Conservation (phyloP, 2,113 vertebrate genomes). For the Gyps fulvus region DNA sequence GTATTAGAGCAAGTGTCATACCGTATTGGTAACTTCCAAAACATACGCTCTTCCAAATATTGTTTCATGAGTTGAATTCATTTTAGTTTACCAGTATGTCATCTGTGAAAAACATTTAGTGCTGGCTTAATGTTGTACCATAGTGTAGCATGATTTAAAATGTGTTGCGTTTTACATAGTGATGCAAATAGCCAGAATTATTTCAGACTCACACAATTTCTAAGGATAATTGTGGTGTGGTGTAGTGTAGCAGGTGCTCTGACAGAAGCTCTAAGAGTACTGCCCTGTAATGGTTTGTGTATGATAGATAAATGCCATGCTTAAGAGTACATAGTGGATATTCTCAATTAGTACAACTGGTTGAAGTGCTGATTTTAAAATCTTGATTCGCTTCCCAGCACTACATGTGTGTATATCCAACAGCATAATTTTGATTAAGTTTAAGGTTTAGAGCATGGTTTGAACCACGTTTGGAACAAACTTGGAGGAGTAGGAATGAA, state of each 20-base stretch:
- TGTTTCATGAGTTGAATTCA: not conserved
- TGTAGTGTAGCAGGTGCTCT: not conserved
- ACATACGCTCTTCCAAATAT: not conserved
- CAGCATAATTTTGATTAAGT: not conserved
- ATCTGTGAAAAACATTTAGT: not conserved
- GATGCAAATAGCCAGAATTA: not conserved
- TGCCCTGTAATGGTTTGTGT: not conserved
- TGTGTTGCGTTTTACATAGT: fast-evolving
- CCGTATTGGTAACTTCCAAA: not conserved
- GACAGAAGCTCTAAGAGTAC: too few species aligned
- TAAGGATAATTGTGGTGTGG: not conserved
- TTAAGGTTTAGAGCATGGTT: not conserved
- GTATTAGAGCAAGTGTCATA: not conserved
- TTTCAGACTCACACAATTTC: not conserved
- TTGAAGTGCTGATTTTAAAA: not conserved
- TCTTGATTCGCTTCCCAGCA: fast-evolving
- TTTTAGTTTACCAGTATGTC: not conserved
- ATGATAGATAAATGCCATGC: not conserved
- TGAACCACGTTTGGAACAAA: not conserved
- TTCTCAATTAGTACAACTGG: not conserved
- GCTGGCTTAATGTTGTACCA: not conserved
- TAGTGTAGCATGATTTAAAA: not conserved
- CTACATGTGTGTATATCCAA: not conserved
- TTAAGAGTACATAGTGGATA: not conserved
- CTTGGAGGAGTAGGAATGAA: not conserved